Base-by-base conservation (phyloP, 2,888 invertebrate species). In the Apodemia zela region DNA sequence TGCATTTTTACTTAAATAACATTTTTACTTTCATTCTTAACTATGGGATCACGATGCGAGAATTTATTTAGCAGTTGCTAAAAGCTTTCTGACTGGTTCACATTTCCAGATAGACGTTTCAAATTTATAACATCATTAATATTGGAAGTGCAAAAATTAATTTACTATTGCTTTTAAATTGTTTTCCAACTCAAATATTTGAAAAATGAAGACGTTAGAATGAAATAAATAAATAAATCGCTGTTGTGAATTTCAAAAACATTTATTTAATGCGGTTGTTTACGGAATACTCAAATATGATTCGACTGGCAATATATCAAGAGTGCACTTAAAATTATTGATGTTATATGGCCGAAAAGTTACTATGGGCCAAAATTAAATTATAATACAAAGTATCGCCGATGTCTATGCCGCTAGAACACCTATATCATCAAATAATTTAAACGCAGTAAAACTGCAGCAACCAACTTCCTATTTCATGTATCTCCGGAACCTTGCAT, bases 241-340 rank as follows among this genome's bases (percentile, higher is more conserved):
- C 63, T 59, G 33, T 51, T 60, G 63, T 58, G 67, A 60, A 33
- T 57, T 60, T 51, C 8, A 33, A 51, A 33, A 49, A 29, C 25
- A 25, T 18, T 49, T 18, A 51, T 49, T 61, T 29, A 38, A 33
- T 45, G 61, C 49, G 17, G 49, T 29, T 51, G 47, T 35, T 61
- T 51, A 33, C 49, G 35, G 51, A 61, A 61, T 17, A 61, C 35
- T 47, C 21, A 60, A 45, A 61, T 29, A 51, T 61, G 49, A 61
- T 72, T 68, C 68, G 74, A 67, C 77, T 82, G 84, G 83, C 82
- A 83, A 78, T 84, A 82, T 81, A 82, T 85, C 83, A 83, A 82
- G 78, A 80, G 78, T 82, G 80, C 82, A 82, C 84, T 84, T 81
- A 82, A 80, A 75, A 75, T 78, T 77, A 78, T 79, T 78, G 78